phyloP scores from a whole-genome alignment of 1,140 invertebrate genomes.

The Dreissena polymorpha region DNA sequence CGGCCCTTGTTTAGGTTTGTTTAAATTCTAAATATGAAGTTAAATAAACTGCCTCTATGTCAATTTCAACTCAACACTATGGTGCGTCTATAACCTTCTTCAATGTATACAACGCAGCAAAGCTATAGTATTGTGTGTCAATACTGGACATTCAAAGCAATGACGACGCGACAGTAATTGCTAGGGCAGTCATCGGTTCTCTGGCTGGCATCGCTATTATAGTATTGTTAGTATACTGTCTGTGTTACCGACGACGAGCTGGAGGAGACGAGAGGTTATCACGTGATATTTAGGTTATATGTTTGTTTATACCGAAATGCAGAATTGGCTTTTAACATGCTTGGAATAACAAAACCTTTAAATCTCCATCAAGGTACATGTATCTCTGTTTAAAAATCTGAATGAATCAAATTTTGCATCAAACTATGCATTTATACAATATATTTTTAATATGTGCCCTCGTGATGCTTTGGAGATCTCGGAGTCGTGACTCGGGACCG shows the following conservation, averaged over 20 bases:
- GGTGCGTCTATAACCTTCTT: no score
- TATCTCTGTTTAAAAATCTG: not conserved
- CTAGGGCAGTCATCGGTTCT: slow-evolving; percentile 20
- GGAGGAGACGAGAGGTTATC: slow-evolving; percentile 18
- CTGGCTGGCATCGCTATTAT: slow-evolving; percentile 17
- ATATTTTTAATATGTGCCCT: slow-evolving; percentile 18
- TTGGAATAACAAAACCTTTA: not conserved
- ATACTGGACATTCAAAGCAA: slow-evolving; percentile 20
- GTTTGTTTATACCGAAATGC: not conserved
- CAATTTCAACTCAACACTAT: no score
- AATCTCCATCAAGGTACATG: not conserved
- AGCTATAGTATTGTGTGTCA: no score
- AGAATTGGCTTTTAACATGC: not conserved
- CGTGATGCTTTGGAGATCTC: slow-evolving; percentile 25
- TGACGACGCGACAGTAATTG: slow-evolving; percentile 11
- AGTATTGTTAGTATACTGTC: slow-evolving; percentile 39
- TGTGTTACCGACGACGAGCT: slow-evolving; percentile 35
- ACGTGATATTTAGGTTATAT: not conserved
- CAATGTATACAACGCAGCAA: no score
- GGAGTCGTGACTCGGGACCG: not conserved
- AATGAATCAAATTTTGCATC: not conserved
- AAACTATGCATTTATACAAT: not conserved
- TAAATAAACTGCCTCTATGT: no score
- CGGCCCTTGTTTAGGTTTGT: no score
- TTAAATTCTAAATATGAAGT: no score